Conservation (phyloP, 2,113 vertebrate species). For the Cinclus cinclus region DNA sequence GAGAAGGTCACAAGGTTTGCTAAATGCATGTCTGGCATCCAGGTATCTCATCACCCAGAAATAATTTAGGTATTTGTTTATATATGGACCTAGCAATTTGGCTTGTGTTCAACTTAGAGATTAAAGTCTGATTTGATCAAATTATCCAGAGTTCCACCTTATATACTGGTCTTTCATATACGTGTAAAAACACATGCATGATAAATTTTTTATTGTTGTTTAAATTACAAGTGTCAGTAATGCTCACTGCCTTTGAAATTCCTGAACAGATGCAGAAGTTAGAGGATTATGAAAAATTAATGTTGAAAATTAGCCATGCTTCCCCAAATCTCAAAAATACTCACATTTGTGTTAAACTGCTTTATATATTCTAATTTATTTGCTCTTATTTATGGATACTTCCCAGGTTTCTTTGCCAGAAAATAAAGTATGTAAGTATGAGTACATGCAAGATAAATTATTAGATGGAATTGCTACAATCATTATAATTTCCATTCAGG, state of each 20-base stretch:
- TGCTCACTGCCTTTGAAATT: background rate
- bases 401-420: background rate
- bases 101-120: background rate
- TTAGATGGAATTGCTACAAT: background rate
- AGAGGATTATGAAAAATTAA: background rate
- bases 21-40: background rate
- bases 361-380: conserved; percentile 22
- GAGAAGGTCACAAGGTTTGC: background rate
- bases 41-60: background rate
- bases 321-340: conserved; percentile 10
- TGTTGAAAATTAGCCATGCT: background rate
- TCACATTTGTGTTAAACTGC: background rate
- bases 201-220: background rate
- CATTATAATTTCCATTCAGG: background rate
- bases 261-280: background rate
- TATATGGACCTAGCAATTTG: background rate
- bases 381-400: background rate
- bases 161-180: background rate
- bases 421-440: background rate
- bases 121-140: background rate
- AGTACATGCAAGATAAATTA: background rate
- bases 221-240: conserved; percentile 7
- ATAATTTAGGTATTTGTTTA: background rate
- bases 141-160: background rate
- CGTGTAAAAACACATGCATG: background rate